Evolutionary conservation across 2,113 vertebrate species (phyloP).

Genomic region (Oreochromis aureus): DNA sequence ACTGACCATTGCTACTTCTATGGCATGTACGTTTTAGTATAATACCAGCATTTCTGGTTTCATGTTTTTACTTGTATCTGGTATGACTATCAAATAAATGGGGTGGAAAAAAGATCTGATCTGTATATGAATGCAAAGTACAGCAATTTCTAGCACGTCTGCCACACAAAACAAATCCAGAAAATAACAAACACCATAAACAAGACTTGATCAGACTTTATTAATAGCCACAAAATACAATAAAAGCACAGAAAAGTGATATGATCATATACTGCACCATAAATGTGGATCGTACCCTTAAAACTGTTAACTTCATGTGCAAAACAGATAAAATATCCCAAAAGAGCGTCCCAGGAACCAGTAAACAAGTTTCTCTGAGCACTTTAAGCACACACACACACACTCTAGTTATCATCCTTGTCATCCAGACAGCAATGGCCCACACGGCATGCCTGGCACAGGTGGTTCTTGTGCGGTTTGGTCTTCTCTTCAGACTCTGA

Average conservation of each 20-base stretch:
- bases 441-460: neutral
- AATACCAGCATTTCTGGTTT: neutral
- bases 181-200: neutral
- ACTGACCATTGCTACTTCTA: neutral
- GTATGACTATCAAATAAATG: neutral
- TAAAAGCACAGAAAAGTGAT: neutral
- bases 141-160: neutral
- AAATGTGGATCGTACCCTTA: neutral
- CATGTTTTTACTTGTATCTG: neutral
- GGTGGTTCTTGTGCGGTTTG: neutral
- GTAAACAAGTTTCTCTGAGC: neutral
- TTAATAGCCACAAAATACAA: neutral
- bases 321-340: neutral
- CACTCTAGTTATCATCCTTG: neutral
- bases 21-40: neutral
- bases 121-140: neutral
- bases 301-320: neutral
- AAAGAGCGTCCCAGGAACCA: neutral
- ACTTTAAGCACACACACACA: neutral
- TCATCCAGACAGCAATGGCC: neutral
- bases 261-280: neutral
- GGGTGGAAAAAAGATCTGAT: neutral
- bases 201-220: neutral
- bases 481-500: neutral
- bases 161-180: neutral